These are phyloP conservation scores for Drosophila falleni DNA, from an alignment of 2,888 invertebrate genomes.

Conservation along the genomic window DNA sequence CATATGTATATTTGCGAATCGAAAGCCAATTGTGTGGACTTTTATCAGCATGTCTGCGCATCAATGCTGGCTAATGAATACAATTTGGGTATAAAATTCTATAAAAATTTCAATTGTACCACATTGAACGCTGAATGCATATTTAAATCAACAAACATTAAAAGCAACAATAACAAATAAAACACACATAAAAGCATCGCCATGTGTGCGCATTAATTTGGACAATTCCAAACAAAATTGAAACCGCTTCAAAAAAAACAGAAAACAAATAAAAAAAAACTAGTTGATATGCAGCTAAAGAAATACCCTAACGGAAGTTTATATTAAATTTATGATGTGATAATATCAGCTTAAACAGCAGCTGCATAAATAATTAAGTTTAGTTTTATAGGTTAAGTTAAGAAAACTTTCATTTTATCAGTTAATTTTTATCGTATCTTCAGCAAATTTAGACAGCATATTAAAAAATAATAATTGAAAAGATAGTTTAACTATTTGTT, in stretches of 20 bases:
- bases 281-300: not conserved
- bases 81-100: constrained; percentile 22
- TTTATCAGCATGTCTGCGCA: constrained; percentile 33
- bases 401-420: not conserved
- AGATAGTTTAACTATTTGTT: too few relatives aligned
- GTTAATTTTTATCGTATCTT: not conserved
- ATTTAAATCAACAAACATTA: constrained; percentile 40
- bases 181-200: constrained; percentile 18
- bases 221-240: constrained; percentile 42
- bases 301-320: constrained; percentile 21
- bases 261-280: constrained; percentile 12
- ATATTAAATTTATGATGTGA: not conserved
- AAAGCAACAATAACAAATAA: constrained; percentile 10
- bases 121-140: constrained; percentile 13
- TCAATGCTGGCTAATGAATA: constrained; percentile 29
- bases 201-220: constrained; percentile 55
- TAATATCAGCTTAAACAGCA: not conserved
- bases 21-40: constrained; percentile 12
- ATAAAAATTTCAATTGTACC: constrained; percentile 35
- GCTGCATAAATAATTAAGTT: not conserved
- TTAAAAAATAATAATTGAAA: too few relatives aligned
- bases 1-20: constrained; percentile 2
- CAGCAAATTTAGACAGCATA: too few relatives aligned
- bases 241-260: constrained; percentile 21
- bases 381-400: too few relatives aligned